phyloP scores from a whole-genome alignment of 2,113 vertebrate genomes.

The Anolis carolinensis region DNA sequence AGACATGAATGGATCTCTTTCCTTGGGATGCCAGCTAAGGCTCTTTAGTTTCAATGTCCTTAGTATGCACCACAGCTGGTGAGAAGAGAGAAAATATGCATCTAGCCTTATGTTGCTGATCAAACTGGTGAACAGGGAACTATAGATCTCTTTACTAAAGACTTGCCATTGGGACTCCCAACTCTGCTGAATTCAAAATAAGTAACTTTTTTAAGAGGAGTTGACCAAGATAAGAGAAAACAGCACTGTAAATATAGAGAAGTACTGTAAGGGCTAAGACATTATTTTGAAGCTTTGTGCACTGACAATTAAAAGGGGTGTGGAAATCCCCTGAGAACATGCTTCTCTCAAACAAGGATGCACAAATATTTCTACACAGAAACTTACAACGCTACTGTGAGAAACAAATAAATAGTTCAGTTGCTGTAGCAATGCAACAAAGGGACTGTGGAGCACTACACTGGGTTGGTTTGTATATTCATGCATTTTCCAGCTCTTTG shows the following conservation, averaged over 20 bases:
- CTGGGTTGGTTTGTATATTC: conserved; percentile 62
- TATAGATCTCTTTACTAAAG: neutral
- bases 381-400: conserved; percentile 47
- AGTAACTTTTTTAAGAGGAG: no score
- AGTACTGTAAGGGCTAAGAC: neutral
- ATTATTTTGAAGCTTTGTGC: neutral
- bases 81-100: neutral
- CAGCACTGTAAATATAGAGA: neutral
- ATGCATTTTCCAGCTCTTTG: conserved; percentile 39
- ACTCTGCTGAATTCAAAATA: neutral
- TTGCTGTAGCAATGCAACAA: conserved; percentile 43
- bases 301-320: neutral
- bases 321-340: neutral
- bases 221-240: neutral
- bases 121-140: neutral
- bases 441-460: conserved; percentile 46
- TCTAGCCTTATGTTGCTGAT: neutral
- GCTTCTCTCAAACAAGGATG: conserved; percentile 43
- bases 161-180: neutral
- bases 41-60: no score
- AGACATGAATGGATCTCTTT: neutral
- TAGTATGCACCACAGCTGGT: neutral
- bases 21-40: no score
- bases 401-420: conserved; percentile 52
- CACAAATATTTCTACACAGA: conserved; percentile 29